Percentiles rank a stretch among this genome's conserved stretches.
phyloP scores from a whole-genome alignment of 2,888 invertebrate species.

The Rhagonycha lutea region DNA sequence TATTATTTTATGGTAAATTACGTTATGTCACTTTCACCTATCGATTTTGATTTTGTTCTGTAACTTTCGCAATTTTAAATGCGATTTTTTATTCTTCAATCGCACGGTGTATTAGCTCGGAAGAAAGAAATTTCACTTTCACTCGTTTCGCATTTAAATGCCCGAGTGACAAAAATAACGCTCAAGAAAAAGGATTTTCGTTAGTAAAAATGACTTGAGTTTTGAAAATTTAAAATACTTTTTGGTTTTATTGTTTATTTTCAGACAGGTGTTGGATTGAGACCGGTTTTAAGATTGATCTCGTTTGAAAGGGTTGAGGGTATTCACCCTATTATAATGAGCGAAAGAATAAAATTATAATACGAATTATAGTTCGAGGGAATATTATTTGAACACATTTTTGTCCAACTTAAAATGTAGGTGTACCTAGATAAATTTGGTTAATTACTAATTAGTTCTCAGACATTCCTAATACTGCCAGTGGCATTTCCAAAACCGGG shows the following conservation, averaged over 20 bases:
- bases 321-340: not conserved
- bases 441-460: too few relatives aligned
- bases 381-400: not conserved
- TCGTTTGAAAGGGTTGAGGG: not conserved
- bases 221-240: not conserved
- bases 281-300: not conserved
- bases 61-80: slow-evolving; percentile 5
- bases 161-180: not conserved
- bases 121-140: not conserved
- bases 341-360: not conserved
- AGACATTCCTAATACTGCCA: too few relatives aligned
- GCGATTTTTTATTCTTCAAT: not conserved
- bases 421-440: too few relatives aligned
- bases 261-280: not conserved
- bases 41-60: not conserved
- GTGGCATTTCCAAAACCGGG: not conserved
- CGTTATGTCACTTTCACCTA: slow-evolving; percentile 1
- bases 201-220: not conserved
- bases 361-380: not conserved
- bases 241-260: not conserved
- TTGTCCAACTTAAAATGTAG: not conserved
- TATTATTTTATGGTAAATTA: not conserved
- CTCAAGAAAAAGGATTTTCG: not conserved
- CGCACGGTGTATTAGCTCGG: not conserved
- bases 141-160: not conserved